These are phyloP conservation scores for Argopecten irradians DNA, from an alignment of 1,140 invertebrate genomes.

Conservation along the genomic window DNA sequence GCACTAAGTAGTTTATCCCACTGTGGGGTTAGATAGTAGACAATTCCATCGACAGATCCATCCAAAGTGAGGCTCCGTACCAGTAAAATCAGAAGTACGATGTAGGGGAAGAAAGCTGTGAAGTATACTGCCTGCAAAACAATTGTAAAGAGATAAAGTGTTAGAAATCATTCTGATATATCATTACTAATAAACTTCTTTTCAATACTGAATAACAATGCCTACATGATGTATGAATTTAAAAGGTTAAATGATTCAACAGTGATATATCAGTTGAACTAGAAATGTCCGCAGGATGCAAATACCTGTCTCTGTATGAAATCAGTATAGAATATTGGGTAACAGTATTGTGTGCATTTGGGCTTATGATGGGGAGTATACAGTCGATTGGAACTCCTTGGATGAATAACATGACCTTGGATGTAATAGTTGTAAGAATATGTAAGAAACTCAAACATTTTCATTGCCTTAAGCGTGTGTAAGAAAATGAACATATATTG, in stretches of 20 bases:
- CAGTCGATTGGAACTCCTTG: too few species aligned
- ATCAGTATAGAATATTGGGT: not conserved
- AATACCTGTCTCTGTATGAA: too few species aligned
- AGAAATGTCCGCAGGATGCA: too few species aligned
- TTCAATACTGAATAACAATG: not conserved
- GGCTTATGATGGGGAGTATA: too few species aligned
- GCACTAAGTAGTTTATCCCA: conserved; percentile 66
- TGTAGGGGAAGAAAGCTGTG: conserved; percentile 79
- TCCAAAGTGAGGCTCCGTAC: conserved; percentile 82
- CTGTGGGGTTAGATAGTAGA: conserved; percentile 88
- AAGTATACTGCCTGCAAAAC: conserved; percentile 79
- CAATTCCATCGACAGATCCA: conserved; percentile 87
- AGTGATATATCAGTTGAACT: too few species aligned
- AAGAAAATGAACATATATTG: too few species aligned
- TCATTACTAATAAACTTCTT: not conserved
- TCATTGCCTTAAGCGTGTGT: too few species aligned
- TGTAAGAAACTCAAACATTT: too few species aligned
- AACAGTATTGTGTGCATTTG: not conserved
- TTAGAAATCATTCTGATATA: not conserved
- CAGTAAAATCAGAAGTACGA: conserved; percentile 76
- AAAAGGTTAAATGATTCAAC: not conserved
- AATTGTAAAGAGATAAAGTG: not conserved
- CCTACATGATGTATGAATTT: not conserved
- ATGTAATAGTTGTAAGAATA: too few species aligned
- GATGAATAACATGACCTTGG: too few species aligned